Evolutionary conservation across 2,888 invertebrate genomes (phyloP).

Genomic region (Rhagium mordax): DNA sequence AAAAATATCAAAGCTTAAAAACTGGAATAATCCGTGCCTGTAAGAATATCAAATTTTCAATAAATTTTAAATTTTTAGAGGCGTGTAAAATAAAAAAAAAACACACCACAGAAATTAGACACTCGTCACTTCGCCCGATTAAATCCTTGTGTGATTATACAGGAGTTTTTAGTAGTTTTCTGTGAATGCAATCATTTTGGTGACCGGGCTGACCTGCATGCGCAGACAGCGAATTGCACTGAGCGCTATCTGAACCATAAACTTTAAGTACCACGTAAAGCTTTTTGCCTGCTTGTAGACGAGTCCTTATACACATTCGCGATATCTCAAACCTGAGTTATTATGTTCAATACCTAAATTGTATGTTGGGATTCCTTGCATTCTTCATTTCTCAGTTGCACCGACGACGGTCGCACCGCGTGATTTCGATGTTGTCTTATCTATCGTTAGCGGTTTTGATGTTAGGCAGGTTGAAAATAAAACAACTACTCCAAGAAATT

Average conservation of each 20-base stretch:
- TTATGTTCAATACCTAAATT: constrained; percentile 56
- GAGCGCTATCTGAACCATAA: constrained; percentile 61
- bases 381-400: constrained; percentile 35
- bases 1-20: too few species aligned
- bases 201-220: constrained; percentile 53
- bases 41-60: too few species aligned
- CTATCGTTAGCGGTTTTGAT: too few species aligned
- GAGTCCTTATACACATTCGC: constrained; percentile 49
- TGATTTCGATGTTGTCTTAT: too few species aligned
- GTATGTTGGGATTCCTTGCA: constrained; percentile 51
- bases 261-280: constrained; percentile 63
- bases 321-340: constrained; percentile 57
- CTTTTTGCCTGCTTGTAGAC: constrained; percentile 61
- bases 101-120: too few species aligned
- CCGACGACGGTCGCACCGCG: constrained; percentile 40
- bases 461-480: too few species aligned
- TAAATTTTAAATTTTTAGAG: too few species aligned
- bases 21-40: too few species aligned
- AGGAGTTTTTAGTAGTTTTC: constrained; percentile 31
- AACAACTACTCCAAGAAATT: too few species aligned
- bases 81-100: too few species aligned
- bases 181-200: constrained; percentile 31
- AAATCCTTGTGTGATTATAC: not conserved
- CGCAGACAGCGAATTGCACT: constrained; percentile 58
- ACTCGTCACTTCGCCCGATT: not conserved